phyloP scores from a whole-genome alignment of 2,113 vertebrate genomes.

The Haemorhous mexicanus region DNA sequence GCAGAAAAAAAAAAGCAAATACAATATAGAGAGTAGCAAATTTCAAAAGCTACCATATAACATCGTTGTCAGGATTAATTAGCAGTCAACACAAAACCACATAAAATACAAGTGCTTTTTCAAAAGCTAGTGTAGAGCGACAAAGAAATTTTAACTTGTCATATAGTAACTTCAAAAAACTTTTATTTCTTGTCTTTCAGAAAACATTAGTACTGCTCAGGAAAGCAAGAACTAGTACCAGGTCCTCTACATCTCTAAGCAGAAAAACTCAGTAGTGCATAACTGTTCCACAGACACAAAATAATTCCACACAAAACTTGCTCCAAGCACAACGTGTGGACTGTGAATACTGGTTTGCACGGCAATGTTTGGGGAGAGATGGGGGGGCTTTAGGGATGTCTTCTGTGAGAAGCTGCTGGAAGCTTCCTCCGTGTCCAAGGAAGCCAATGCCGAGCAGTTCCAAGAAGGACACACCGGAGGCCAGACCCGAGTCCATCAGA shows the following conservation, averaged over 20 bases:
- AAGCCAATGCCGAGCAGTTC: accelerated
- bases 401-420: background rate
- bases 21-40: background rate
- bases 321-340: background rate
- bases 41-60: background rate
- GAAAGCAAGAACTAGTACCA: background rate
- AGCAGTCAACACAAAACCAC: background rate
- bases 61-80: background rate
- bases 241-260: background rate
- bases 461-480: accelerated
- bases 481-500: accelerated
- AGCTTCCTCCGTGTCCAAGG: background rate
- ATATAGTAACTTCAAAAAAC: background rate
- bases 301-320: background rate
- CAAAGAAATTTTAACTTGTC: background rate
- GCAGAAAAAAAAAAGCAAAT: background rate
- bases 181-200: background rate
- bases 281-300: background rate
- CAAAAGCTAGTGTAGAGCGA: background rate
- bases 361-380: background rate
- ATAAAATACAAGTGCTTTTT: background rate
- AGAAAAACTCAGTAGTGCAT: background rate
- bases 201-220: background rate
- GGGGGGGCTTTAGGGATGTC: accelerated
- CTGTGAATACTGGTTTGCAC: background rate